Conservation (phyloP, 2,888 invertebrate species). For the Allygus modestus region DNA sequence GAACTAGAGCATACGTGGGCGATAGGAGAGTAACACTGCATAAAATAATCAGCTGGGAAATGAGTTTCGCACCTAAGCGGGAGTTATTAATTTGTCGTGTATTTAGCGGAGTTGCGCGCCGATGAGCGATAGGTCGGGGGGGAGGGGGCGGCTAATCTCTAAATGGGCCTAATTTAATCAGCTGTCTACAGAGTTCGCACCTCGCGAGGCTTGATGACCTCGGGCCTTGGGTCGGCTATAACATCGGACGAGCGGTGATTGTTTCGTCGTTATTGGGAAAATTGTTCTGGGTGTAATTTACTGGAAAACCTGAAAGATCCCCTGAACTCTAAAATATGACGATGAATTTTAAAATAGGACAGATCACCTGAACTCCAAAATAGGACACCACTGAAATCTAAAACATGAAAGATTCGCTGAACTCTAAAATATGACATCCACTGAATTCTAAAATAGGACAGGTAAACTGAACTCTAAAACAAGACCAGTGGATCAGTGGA, state of each 20-base stretch:
- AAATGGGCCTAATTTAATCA: slow-evolving; percentile 63
- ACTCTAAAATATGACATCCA: no score
- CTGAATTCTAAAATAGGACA: no score
- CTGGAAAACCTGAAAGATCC: no score
- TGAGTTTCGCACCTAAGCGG: slow-evolving; percentile 39
- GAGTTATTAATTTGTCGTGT: slow-evolving; percentile 56
- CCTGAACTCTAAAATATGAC: no score
- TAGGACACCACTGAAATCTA: no score
- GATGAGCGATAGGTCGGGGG: not conserved
- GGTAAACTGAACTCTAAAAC: no score
- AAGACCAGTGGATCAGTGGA: no score
- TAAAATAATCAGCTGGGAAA: slow-evolving; percentile 47
- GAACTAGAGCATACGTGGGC: slow-evolving; percentile 53
- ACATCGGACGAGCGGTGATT: not conserved
- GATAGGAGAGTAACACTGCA: slow-evolving; percentile 43
- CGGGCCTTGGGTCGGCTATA: not conserved
- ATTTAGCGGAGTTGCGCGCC: slow-evolving; percentile 31
- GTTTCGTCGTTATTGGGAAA: no score
- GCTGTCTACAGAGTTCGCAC: slow-evolving; percentile 40
- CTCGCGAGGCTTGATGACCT: slow-evolving; percentile 9
- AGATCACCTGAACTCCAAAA: no score
- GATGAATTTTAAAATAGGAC: no score
- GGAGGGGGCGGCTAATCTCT: slow-evolving; percentile 60
- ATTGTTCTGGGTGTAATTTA: no score
- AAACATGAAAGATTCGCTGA: no score